These are phyloP conservation scores for Hoplodrina blanda DNA, from an alignment of 2,888 invertebrate genomes.

Conservation along the genomic window DNA sequence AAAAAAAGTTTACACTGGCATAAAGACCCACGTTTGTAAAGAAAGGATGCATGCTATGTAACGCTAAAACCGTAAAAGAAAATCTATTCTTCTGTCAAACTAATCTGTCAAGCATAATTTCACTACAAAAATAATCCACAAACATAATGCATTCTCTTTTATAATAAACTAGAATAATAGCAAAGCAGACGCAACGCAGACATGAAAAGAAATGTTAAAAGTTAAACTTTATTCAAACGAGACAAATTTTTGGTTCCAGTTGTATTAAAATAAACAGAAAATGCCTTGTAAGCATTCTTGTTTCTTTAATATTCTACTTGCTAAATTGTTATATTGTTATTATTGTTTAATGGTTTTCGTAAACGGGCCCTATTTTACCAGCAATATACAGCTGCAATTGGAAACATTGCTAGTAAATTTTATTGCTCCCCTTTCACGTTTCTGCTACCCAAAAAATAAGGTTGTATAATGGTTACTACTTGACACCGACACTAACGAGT, in stretches of 20 bases:
- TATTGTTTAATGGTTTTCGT: not conserved
- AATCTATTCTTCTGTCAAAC: conserved; percentile 3
- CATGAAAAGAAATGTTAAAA: conserved; percentile 23
- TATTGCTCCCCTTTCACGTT: too few species aligned
- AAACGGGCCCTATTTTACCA: too few species aligned
- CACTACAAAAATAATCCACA: not conserved
- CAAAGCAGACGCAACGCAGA: not conserved
- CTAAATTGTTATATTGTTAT: conserved; percentile 2
- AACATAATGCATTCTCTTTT: conserved; percentile 17
- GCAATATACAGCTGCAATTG: too few species aligned
- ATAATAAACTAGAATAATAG: conserved; percentile 1
- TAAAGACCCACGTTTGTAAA: too few species aligned
- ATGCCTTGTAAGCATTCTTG: conserved; percentile 39
- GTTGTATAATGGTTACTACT: too few species aligned
- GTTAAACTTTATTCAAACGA: conserved; percentile 1
- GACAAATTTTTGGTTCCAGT: conserved; percentile 27
- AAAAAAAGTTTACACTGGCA: not conserved
- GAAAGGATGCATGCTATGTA: conserved; percentile 37
- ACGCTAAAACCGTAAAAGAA: conserved; percentile 8
- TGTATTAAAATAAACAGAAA: conserved; percentile 10
- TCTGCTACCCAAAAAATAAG: too few species aligned
- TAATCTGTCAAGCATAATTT: not conserved
- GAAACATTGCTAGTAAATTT: too few species aligned
- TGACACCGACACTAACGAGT: too few species aligned
- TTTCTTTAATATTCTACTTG: not conserved